These are phyloP conservation scores for Drosophila mojavensis DNA, from an alignment of 1,140 invertebrate genomes.

Conservation along the genomic window DNA sequence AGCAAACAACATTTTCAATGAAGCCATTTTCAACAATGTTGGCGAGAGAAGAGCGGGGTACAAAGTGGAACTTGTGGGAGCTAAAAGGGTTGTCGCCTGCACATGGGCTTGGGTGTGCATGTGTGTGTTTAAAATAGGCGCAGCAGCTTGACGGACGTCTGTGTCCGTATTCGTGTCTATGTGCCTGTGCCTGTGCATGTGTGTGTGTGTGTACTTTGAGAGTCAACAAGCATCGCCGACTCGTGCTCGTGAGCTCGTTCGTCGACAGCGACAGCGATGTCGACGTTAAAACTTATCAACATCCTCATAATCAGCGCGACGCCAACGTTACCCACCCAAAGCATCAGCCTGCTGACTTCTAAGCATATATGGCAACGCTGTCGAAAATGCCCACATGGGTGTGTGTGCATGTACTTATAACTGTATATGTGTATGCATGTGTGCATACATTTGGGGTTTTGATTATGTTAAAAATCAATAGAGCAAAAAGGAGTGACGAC, in stretches of 20 bases:
- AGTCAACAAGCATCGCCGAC: conserved; percentile 47
- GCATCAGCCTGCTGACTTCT: conserved; percentile 28
- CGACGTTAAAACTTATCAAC: conserved; percentile 77
- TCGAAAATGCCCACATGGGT: conserved; percentile 41
- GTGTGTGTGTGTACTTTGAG: conserved; percentile 26
- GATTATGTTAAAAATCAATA: conserved; percentile 84
- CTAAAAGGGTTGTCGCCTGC: conserved; percentile 51
- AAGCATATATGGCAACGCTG: conserved; percentile 61
- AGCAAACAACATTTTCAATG: conserved; percentile 83
- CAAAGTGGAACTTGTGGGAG: conserved; percentile 21
- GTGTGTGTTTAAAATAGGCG: conserved; percentile 53
- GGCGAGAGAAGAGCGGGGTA: neutral
- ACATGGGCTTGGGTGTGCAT: conserved; percentile 26
- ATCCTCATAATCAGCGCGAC: conserved; percentile 78
- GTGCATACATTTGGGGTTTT: conserved; percentile 76
- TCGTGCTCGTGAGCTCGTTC: conserved; percentile 55
- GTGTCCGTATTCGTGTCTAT: conserved; percentile 27
- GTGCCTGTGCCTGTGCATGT: conserved; percentile 25
- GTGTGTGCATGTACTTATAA: conserved; percentile 57
- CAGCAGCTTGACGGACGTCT: conserved; percentile 52
- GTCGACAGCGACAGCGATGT: conserved; percentile 38
- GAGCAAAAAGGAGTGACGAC: conserved; percentile 81
- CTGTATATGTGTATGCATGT: conserved; percentile 40
- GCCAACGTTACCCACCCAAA: conserved; percentile 61
- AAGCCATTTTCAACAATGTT: conserved; percentile 74